A percentile compares a stretch with the other conserved stretches of the same genome.
These are phyloP conservation scores for Temnothorax ravouxi DNA, from an alignment of 2,888 invertebrate species.

Conservation along the genomic window DNA sequence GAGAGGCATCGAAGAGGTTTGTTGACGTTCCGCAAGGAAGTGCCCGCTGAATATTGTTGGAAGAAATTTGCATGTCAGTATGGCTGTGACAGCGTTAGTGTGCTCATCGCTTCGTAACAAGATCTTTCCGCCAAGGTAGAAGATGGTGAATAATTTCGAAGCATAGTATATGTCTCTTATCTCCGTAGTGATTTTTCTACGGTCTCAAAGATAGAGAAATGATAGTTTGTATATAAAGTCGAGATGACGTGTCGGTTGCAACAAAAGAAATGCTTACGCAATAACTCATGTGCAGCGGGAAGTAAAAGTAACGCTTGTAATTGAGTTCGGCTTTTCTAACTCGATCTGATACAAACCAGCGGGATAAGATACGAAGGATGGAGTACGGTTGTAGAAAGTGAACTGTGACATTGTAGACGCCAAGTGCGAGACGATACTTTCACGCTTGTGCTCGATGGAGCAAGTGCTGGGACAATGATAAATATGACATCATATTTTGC, in stretches of 20 bases:
- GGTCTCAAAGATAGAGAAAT: not conserved
- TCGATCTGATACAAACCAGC: not conserved
- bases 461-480: not conserved
- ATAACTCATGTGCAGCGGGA: not conserved
- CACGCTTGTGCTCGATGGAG: not conserved
- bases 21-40: not conserved
- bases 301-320: slow-evolving; percentile 18
- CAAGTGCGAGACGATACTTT: not conserved
- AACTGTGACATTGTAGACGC: slow-evolving; percentile 1
- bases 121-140: not conserved
- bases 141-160: not conserved
- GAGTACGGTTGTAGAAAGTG: not conserved
- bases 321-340: not conserved
- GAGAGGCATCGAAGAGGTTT: not conserved
- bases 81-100: slow-evolving; percentile 17
- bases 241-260: not conserved
- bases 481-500: not conserved
- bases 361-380: not conserved
- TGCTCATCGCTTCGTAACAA: not conserved
- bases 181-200: not conserved
- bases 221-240: not conserved
- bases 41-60: not conserved
- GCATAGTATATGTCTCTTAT: not conserved
- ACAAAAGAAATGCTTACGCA: not conserved
- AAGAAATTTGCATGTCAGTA: not conserved